phyloP scores from a whole-genome alignment of 2,113 vertebrate species.

The Antechinus stuartii region DNA sequence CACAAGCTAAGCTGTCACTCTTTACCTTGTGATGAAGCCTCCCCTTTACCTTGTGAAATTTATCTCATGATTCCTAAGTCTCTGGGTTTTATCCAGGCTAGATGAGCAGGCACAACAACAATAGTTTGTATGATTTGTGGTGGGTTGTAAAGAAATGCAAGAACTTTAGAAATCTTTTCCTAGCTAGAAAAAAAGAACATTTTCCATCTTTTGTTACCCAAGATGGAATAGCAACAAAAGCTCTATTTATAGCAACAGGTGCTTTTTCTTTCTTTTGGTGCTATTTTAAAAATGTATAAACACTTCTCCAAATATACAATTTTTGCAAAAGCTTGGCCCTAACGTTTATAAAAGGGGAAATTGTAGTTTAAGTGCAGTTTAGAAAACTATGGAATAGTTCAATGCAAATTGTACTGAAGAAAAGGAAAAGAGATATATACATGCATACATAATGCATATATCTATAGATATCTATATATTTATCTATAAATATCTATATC shows the following conservation, averaged over 20 bases:
- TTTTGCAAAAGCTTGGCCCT: slow-evolving; percentile 35
- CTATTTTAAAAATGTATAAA: background rate
- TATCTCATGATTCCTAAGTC: accelerated
- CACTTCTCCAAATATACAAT: slow-evolving; percentile 12
- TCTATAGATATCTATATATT: background rate
- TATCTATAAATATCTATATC: background rate
- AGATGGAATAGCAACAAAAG: background rate
- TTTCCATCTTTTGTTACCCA: background rate
- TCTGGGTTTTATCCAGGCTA: background rate
- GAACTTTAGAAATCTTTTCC: background rate
- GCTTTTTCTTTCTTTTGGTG: slow-evolving; percentile 37
- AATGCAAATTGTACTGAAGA: slow-evolving; percentile 42
- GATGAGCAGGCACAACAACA: background rate
- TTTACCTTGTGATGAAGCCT: background rate
- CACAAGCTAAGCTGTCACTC: too few relatives aligned
- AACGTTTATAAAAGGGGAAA: slow-evolving; percentile 28
- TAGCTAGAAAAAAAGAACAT: background rate
- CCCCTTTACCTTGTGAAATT: background rate
- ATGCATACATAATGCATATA: background rate
- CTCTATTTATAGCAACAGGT: slow-evolving; percentile 48
- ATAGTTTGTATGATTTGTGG: background rate
- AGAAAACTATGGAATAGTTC: slow-evolving; percentile 50
- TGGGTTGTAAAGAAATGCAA: background rate
- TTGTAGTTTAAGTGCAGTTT: background rate
- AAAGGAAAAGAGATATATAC: background rate